Percentiles rank a stretch among this genome's conserved stretches.
Evolutionary conservation across 2,113 vertebrate genomes (phyloP).

Genomic region (Pholis gunnellus): DNA sequence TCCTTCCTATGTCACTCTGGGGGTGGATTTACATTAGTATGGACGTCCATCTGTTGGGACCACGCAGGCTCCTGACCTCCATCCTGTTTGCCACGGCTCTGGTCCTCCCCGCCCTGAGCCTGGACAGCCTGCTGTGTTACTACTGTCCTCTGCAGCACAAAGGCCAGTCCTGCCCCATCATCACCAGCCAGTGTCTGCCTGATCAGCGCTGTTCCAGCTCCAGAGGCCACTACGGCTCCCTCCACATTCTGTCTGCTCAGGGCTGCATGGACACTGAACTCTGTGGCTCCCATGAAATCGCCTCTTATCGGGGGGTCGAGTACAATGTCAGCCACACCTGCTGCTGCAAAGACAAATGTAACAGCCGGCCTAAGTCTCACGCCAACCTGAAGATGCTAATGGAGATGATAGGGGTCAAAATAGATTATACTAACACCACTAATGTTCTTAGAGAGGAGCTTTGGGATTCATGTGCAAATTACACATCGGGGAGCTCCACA

Average conservation of each 20-base stretch:
- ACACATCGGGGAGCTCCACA: not conserved
- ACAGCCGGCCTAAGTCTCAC: not conserved
- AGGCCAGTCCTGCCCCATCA: slow-evolving; percentile 38
- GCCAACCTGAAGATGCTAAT: slow-evolving; percentile 49
- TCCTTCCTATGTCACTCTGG: not conserved
- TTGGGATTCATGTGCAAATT: slow-evolving; percentile 60
- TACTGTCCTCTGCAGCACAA: slow-evolving; percentile 72
- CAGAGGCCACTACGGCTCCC: slow-evolving; percentile 50
- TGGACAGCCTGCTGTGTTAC: slow-evolving; percentile 66
- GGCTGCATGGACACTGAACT: slow-evolving; percentile 65
- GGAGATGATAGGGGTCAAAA: not conserved
- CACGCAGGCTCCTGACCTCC: slow-evolving; percentile 30
- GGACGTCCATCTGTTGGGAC: not conserved
- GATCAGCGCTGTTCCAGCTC: slow-evolving; percentile 69
- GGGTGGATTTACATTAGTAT: slow-evolving; percentile 27
- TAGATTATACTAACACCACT: not conserved
- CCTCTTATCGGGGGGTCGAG: slow-evolving; percentile 36
- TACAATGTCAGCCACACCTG: slow-evolving; percentile 72
- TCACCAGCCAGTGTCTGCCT: slow-evolving; percentile 66
- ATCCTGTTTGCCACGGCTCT: slow-evolving; percentile 31
- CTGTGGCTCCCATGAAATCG: slow-evolving; percentile 56
- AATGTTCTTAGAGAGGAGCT: not conserved
- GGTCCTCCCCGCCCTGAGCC: slow-evolving; percentile 31
- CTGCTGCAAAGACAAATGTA: slow-evolving; percentile 78
- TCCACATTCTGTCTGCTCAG: slow-evolving; percentile 72